Conservation (phyloP, 2,888 invertebrate species). For the Villa cingulata region DNA sequence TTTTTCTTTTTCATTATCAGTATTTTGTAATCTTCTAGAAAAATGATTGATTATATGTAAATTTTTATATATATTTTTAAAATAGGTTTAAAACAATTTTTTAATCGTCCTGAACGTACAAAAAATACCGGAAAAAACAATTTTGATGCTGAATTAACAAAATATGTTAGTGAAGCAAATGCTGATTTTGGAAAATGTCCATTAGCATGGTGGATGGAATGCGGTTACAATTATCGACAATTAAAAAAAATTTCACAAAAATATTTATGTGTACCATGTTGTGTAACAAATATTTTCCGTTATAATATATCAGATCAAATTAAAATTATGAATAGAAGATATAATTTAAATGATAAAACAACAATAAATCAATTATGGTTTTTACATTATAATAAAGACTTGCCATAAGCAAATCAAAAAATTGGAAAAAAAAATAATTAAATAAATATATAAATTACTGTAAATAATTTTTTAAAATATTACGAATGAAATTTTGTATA, state of each 20-base stretch:
- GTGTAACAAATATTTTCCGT: conserved; percentile 16
- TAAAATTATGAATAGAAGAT: not conserved
- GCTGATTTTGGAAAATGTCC: conserved; percentile 24
- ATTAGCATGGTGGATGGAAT: conserved; percentile 23
- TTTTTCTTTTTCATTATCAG: not conserved
- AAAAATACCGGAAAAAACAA: not conserved
- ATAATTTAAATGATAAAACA: not conserved
- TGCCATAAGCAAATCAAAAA: no score
- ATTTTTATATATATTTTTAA: not conserved
- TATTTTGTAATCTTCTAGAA: no score
- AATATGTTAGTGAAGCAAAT: conserved; percentile 17
- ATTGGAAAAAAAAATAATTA: no score
- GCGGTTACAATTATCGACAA: conserved; percentile 17
- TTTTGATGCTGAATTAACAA: conserved; percentile 20
- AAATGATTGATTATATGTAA: not conserved
- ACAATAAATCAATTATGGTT: conserved; percentile 2
- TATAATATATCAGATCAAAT: conserved; percentile 2
- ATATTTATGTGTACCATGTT: conserved; percentile 22
- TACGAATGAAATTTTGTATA: no score
- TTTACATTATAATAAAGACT: conserved; percentile 4
- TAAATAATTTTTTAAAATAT: no score
- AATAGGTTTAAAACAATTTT: conserved; percentile 22
- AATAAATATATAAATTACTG: no score
- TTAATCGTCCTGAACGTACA: conserved; percentile 14
- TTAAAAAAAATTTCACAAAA: conserved; percentile 20